Conservation (phyloP, 2,888 invertebrate species). For the Rambutsinella grinnellia region DNA sequence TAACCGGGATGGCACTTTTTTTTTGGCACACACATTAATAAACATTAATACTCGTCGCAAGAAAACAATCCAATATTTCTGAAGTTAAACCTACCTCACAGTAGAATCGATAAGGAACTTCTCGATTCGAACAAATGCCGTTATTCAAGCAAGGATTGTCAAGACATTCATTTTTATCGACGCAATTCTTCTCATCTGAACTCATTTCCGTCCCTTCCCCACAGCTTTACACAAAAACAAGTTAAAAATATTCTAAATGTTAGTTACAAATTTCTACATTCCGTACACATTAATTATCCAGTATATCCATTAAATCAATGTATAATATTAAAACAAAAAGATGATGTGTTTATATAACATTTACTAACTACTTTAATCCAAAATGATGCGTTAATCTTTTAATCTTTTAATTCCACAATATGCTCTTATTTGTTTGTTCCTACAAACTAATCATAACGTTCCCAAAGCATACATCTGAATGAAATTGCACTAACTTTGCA, state of each 20-base stretch:
- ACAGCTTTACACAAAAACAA: slow-evolving; percentile 75
- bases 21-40: not conserved
- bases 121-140: slow-evolving; percentile 91
- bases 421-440: too few relatives aligned
- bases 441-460: too few relatives aligned
- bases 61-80: not conserved
- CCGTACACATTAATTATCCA: not conserved
- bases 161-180: slow-evolving; percentile 95
- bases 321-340: too few relatives aligned
- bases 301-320: too few relatives aligned
- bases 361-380: too few relatives aligned
- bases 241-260: slow-evolving; percentile 15
- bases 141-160: slow-evolving; percentile 95
- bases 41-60: too few relatives aligned
- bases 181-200: slow-evolving; percentile 91
- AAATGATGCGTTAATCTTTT: too few relatives aligned
- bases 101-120: slow-evolving; percentile 86
- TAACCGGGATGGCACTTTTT: slow-evolving; percentile 81
- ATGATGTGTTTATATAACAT: too few relatives aligned
- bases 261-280: slow-evolving; percentile 15
- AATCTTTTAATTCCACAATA: too few relatives aligned
- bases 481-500: too few relatives aligned
- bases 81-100: slow-evolving; percentile 75
- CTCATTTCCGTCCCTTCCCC: slow-evolving; percentile 93
- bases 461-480: too few relatives aligned